Evolutionary conservation across 2,888 invertebrate species (phyloP).

Genomic region (Micropterix aruncella): DNA sequence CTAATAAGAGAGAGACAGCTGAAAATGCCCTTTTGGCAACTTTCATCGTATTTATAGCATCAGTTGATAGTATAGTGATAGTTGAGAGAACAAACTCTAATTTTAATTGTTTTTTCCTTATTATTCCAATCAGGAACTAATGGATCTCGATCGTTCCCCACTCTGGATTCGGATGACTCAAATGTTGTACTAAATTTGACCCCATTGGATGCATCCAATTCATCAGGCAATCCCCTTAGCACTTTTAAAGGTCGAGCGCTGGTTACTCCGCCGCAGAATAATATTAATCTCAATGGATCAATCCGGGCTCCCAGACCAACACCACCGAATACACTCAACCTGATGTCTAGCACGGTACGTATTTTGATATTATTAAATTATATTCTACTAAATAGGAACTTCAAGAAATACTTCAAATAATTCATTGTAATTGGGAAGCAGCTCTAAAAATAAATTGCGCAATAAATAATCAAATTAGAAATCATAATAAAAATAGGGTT

Average conservation of each 20-base stretch:
- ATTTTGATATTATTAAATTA: too few relatives aligned
- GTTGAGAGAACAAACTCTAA: neutral
- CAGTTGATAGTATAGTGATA: too few relatives aligned
- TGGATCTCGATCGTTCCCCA: slow-evolving; percentile 2
- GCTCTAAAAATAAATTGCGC: too few relatives aligned
- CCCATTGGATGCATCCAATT: slow-evolving; percentile 42
- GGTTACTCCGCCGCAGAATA: slow-evolving; percentile 30
- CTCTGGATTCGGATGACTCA: slow-evolving; percentile 26
- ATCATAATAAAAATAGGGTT: too few relatives aligned
- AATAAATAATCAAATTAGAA: too few relatives aligned
- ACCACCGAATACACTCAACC: slow-evolving; percentile 70
- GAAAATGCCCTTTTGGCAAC: too few relatives aligned
- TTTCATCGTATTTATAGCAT: too few relatives aligned
- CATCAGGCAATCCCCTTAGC: slow-evolving; percentile 37
- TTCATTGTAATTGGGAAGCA: too few relatives aligned
- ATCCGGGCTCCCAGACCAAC: slow-evolving; percentile 58
- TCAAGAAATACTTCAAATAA: too few relatives aligned
- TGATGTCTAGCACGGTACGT: slow-evolving; percentile 46
- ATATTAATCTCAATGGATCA: slow-evolving; percentile 25
- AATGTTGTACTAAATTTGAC: slow-evolving; percentile 66
- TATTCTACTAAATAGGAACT: too few relatives aligned
- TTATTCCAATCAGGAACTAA: slow-evolving; percentile 7
- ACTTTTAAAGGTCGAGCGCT: slow-evolving; percentile 53
- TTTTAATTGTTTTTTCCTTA: neutral
- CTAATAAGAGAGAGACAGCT: too few relatives aligned